Evolutionary conservation across 2,888 invertebrate genomes (phyloP), one percentile per base, ranked within the genome.

Genomic region (Drosophila kanekoi): DNA sequence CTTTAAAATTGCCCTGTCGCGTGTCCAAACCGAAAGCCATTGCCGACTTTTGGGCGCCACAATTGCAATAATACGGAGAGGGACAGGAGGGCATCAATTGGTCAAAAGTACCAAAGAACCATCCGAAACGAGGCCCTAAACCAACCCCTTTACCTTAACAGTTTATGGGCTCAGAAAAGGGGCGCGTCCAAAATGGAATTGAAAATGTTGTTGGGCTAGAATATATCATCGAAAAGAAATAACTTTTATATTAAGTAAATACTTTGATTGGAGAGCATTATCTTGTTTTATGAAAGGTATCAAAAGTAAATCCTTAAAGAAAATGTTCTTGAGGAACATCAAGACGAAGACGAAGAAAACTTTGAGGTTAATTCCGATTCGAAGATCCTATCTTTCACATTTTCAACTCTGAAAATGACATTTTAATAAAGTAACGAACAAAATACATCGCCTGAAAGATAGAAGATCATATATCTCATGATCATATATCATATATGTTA

Each of bases 31-130:
- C 38, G n/a, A 57, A 66, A 18, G 14, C 33, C 61, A 53, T 58
- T 73, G 79, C 61, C 71, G 74, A 80, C 80, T 59, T 66, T 65
- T 51, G 47, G 77, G 80, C 78, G 78, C 80, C 80, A 77, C 61
- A 71, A 60, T 63, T 44, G 28, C 28, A 8, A 28, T 28, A 28
- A 28, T 23, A 23, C 23, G 1, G 23, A 5, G 23, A 5, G 5
- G 23, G 23, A 5, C 5, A 5, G 5, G 23, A 1, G 23, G 23
- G 8, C 6, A 28, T 28, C 28, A 28, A 28, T 28, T 28, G 28
- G 28, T 28, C 6, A 2, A 28, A 28, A 28, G 28, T 28, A 28
- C 2, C 20, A 37, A 43, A 43, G n/a, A 18, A 56, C 35, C 38
- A 51, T 11, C 4, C 43, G 13, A 41, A 11, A 41, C 8, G 28